Evolutionary conservation across 1,140 invertebrate genomes (phyloP).

Genomic region (Drosophila obscura): DNA sequence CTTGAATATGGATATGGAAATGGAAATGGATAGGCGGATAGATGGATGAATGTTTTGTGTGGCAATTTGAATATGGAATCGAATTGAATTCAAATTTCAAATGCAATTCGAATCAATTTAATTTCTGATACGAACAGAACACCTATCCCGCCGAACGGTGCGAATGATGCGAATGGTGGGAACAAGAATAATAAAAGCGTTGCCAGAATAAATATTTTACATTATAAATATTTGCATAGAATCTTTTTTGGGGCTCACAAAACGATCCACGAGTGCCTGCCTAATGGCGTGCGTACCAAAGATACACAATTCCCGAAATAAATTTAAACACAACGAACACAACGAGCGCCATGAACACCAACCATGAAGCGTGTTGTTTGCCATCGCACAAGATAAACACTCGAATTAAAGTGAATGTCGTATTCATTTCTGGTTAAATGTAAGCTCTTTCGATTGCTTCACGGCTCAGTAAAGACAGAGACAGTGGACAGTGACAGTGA

Average conservation of each 20-base stretch:
- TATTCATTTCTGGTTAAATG: slow-evolving; percentile 20
- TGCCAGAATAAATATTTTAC: slow-evolving; percentile 39
- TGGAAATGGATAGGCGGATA: background rate
- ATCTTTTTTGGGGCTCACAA: slow-evolving; percentile 10
- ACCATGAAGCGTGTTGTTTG: no score
- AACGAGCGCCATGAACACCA: no score
- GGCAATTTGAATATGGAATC: slow-evolving; percentile 29
- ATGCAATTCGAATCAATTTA: slow-evolving; percentile 45
- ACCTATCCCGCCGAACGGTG: background rate
- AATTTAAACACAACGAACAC: background rate
- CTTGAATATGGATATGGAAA: no score
- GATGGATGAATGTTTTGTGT: background rate
- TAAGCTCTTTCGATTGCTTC: slow-evolving; percentile 25
- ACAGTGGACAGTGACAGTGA: background rate
- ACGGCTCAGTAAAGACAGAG: background rate
- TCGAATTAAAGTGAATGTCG: slow-evolving; percentile 25
- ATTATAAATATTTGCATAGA: slow-evolving; percentile 34
- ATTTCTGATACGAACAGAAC: slow-evolving; percentile 25
- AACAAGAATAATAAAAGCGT: slow-evolving; percentile 19
- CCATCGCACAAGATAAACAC: slow-evolving; percentile 23
- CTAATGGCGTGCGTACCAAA: slow-evolving; percentile 6
- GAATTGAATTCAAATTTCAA: slow-evolving; percentile 32
- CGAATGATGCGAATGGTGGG: no score
- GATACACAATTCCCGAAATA: slow-evolving; percentile 20
- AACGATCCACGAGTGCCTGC: slow-evolving; percentile 2